Evolutionary conservation across 2,888 invertebrate species (phyloP), one percentile per base, ranked within the genome.

Genomic region (Calliopum simillimum): DNA sequence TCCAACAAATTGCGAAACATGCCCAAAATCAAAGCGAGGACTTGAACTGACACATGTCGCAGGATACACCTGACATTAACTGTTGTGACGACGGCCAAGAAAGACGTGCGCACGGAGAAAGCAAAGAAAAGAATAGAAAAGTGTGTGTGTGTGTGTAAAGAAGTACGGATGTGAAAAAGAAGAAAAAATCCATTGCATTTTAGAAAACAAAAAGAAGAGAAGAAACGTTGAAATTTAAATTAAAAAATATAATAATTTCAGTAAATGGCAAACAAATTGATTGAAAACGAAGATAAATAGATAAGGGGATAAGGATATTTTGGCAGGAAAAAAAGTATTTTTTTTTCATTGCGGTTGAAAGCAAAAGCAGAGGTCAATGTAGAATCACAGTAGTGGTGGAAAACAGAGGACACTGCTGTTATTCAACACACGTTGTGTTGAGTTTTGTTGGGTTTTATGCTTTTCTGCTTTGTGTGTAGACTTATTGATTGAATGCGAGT

Each of bases 21-120:
- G 23, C 56, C 49, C 8, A 33, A n/a, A 53, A 19, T 21, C 8
- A 21, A 8, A 13, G 69, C 63, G 21, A 69, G 55, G 62, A 55
- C 69, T 23, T 59, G 19, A 19, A 63, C 43, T 69, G 61, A 56
- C 62, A 66, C 70, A 66, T 56, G 66, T 13, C 56, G 13, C 47
- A 46, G 66, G 23, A 74, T 69, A 79, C 78, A 80, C 81, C 80
- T 83, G 83, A 78, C 82, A 84, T 76, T 77, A 73, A 73, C 76
- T 74, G 76, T 76, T 75, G 74, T 76, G 74, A 74, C 75, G 72
- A 74, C 75, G 73, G 70, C 75, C 69, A 69, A 74, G 73, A 67
- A 74, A 74, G 76, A 77, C 76, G 77, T 77, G 74, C 70, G 58
- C 58, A 43, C 65, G 53, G 25, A 64, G 14, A 46, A 53, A 33